These are phyloP conservation scores for Zele albiditarsus DNA, from an alignment of 2,888 invertebrate species.

Conservation along the genomic window DNA sequence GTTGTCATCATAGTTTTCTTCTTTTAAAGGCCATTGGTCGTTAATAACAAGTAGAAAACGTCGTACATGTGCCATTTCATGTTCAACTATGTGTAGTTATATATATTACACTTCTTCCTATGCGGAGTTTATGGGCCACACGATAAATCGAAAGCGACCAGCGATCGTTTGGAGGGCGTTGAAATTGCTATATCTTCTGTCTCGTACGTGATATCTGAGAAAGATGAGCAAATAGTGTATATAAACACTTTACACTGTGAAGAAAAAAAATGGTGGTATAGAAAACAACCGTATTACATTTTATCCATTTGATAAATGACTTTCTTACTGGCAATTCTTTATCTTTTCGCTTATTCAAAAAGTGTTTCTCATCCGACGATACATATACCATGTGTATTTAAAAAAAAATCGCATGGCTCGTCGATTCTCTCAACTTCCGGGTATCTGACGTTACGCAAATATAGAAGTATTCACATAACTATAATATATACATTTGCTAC, in stretches of 20 bases:
- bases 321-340: no score
- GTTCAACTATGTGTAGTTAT: not conserved
- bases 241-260: not conserved
- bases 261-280: not conserved
- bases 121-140: slow-evolving; percentile 12
- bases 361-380: not conserved
- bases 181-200: not conserved
- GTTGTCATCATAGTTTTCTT: not conserved
- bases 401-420: slow-evolving; percentile 8
- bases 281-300: not conserved
- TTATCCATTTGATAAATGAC: not conserved
- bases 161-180: slow-evolving; percentile 19
- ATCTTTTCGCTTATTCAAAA: not conserved
- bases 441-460: slow-evolving; percentile 22
- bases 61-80: not conserved
- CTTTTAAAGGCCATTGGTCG: not conserved
- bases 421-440: slow-evolving; percentile 41
- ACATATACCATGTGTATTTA: not conserved
- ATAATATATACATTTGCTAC: not conserved
- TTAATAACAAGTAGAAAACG: not conserved
- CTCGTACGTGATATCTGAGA: not conserved
- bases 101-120: not conserved
- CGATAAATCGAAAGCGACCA: slow-evolving; percentile 18
- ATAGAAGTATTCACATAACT: slow-evolving; percentile 5
- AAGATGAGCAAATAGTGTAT: not conserved